These are phyloP conservation scores for Escarpia spicata DNA, from an alignment of 2,888 invertebrate species.

Conservation along the genomic window DNA sequence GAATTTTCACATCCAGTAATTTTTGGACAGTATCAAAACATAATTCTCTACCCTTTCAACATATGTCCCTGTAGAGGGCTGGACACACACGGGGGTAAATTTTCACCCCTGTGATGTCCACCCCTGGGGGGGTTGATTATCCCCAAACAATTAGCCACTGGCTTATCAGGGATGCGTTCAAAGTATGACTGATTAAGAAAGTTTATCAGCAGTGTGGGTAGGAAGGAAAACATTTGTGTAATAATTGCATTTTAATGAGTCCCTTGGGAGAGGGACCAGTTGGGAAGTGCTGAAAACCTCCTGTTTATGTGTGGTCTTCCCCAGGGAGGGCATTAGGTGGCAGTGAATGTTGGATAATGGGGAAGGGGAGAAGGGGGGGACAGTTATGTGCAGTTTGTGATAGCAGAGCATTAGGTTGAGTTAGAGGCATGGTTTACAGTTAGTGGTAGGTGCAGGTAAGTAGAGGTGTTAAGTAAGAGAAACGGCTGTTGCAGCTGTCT, in stretches of 20 bases:
- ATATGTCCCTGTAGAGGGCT: neutral
- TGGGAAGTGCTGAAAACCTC: neutral
- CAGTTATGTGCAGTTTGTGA: neutral
- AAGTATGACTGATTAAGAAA: slow-evolving; percentile 16
- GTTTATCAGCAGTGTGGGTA: neutral
- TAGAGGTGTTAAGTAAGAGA: neutral
- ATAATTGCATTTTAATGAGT: slow-evolving; percentile 7
- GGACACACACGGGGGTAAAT: neutral
- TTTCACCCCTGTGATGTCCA: neutral
- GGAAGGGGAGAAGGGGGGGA: neutral
- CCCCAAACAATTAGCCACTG: neutral
- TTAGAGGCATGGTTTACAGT: neutral
- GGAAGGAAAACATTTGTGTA: neutral
- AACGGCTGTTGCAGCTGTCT: neutral
- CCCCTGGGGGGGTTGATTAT: neutral
- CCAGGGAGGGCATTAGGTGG: neutral
- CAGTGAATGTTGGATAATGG: neutral
- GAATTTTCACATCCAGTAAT: neutral
- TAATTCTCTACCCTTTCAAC: neutral
- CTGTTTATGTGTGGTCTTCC: neutral
- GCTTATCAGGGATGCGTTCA: slow-evolving; percentile 1
- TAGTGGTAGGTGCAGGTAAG: neutral
- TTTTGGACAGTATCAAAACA: neutral
- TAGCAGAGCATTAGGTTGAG: neutral
- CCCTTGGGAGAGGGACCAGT: neutral